Evolutionary conservation across 2,113 vertebrate species (phyloP).

Genomic region (Crotalus viridis): DNA sequence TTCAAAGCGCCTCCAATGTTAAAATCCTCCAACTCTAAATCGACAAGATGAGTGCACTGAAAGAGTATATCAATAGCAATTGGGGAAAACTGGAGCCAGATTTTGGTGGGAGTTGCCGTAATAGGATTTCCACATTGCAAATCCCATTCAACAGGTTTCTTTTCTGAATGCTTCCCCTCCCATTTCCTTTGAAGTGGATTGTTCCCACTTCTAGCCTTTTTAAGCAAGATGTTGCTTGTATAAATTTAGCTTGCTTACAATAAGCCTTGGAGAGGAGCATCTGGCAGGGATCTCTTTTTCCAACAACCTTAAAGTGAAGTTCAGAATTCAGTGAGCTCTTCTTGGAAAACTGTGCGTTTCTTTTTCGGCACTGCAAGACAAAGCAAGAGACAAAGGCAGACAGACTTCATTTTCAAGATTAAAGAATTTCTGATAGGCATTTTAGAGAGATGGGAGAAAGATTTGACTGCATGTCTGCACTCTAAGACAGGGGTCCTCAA

Average conservation of each 20-base stretch:
- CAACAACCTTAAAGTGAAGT: neutral
- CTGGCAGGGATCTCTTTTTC: neutral
- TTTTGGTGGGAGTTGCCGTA: constrained; percentile 8
- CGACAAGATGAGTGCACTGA: neutral
- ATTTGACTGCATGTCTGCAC: too few relatives aligned
- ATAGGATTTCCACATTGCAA: constrained; percentile 26
- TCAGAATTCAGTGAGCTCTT: neutral
- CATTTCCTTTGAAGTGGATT: neutral
- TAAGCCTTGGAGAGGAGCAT: neutral
- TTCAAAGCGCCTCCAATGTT: constrained; percentile 29
- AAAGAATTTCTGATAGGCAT: neutral
- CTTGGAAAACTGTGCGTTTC: neutral
- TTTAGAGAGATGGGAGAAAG: neutral
- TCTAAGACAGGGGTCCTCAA: too few relatives aligned
- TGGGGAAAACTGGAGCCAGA: constrained; percentile 34
- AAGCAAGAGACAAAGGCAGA: neutral
- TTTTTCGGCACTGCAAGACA: neutral
- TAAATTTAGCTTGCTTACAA: constrained; percentile 4
- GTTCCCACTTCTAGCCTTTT: neutral
- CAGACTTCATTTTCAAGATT: neutral
- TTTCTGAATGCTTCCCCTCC: neutral
- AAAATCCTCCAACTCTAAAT: constrained; percentile 50
- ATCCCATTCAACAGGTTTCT: constrained; percentile 24
- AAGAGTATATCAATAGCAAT: neutral
- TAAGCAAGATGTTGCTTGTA: constrained; percentile 13